Base-by-base conservation (phyloP, 2,113 vertebrate genomes). In the Cavia aperea region DNA sequence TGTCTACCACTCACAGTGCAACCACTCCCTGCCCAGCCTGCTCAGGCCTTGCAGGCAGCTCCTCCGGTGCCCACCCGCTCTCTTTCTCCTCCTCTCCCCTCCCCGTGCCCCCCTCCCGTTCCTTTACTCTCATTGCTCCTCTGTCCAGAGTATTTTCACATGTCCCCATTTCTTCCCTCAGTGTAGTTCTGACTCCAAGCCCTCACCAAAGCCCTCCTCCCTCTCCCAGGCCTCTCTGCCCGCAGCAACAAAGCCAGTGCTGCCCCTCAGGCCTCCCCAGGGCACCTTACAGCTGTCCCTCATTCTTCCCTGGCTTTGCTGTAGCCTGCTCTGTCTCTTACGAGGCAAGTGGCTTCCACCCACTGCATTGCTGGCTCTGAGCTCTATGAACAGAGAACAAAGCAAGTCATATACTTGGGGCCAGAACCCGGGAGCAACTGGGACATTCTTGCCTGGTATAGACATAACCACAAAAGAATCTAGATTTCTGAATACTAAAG, bases 391-490 rank as follows among this genome's bases (percentile, higher is more conserved):
- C 92, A 88, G 33, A 90, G 29, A 93, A 60, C 33, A 81, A 89
- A 86, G 88, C 36, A 66, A 82, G 39, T 26, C 15, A 49, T 7
- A 73, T 2, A 68, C 29, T 29, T 33, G 62, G 86, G 39, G 77
- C 84, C 54, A 87, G 60, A 93, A 82, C 36, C 23, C 14, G 9
- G 72, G 66, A 43, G 36, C 49, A n/a, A 72, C 8, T 26, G 39
- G 68, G 82, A 85, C 60, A 46, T 79, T 86, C 66, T n/a, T 66
- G 39, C 36, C 9, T 86, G 81, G 23, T 18, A 10, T n/a, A 77
- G 82, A 81, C 49, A 70, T 16, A 63, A 81, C 68, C 51, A 43
- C 31, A 75, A 94, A 88, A 93, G 81, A 92, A 75, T 91, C 78
- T 68, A 79, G 46, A 83, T 73, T 93, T 95, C 81, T 85, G 63